Evolutionary conservation across 2,797 vertebrate species (phyloP).

Genomic region (Chanos chanos): DNA sequence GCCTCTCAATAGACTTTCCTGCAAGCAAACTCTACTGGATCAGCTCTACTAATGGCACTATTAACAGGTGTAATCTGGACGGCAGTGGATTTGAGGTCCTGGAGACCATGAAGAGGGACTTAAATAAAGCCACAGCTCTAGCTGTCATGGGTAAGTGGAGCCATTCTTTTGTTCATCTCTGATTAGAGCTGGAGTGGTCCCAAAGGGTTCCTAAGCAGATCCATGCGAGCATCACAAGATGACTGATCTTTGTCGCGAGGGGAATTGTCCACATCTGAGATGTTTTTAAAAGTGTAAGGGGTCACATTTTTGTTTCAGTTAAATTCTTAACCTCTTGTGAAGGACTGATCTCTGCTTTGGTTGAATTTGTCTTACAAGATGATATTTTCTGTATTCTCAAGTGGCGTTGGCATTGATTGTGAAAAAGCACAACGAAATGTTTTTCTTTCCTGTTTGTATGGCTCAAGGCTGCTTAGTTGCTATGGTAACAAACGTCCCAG

Average conservation of each 20-base stretch:
- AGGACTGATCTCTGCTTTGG: too few species aligned
- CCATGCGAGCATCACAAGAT: too few species aligned
- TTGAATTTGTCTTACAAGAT: too few species aligned
- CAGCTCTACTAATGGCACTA: constrained; percentile 95
- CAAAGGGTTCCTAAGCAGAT: too few species aligned
- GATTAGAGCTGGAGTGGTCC: not conserved
- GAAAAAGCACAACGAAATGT: too few species aligned
- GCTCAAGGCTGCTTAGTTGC: not conserved
- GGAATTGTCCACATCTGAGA: too few species aligned
- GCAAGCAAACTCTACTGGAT: constrained; percentile 98
- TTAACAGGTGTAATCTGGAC: constrained; percentile 97
- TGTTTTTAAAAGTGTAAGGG: too few species aligned
- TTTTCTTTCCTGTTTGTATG: not conserved
- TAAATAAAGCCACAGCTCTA: constrained; percentile 92
- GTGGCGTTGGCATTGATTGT: too few species aligned
- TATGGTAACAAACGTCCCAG: not conserved
- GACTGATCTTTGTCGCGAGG: too few species aligned
- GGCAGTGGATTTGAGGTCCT: constrained; percentile 92
- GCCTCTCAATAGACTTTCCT: constrained; percentile 90
- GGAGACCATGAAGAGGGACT: constrained; percentile 88
- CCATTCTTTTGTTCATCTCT: not conserved
- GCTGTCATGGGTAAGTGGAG: constrained; percentile 96
- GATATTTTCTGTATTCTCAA: too few species aligned
- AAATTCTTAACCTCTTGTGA: too few species aligned
- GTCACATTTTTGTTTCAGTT: too few species aligned